These are phyloP conservation scores for Tragelaphus imberbis DNA, from an alignment of 2,113 vertebrate genomes.

Conservation along the genomic window DNA sequence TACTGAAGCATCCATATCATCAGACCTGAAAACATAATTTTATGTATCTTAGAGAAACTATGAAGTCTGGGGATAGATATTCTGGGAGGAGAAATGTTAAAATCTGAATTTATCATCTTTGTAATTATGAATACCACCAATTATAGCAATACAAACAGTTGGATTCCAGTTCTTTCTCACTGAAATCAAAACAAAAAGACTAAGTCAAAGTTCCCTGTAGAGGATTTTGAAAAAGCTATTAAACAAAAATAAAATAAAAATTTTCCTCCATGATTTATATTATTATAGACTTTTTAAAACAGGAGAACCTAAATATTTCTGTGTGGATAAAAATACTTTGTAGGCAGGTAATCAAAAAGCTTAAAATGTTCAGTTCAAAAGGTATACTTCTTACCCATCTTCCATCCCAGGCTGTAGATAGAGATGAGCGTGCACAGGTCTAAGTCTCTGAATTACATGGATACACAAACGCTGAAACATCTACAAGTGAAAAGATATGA, in stretches of 20 bases:
- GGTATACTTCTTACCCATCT: conserved; percentile 86
- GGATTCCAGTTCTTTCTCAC: background rate
- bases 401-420: conserved; percentile 99
- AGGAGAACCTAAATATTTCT: background rate
- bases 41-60: background rate
- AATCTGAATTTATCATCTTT: background rate
- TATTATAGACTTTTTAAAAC: background rate
- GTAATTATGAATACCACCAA: background rate
- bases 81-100: background rate
- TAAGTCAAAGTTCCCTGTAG: background rate
- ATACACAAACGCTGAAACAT: conserved; percentile 99
- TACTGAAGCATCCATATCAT: conserved; percentile 97
- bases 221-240: background rate
- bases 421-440: conserved; percentile 97
- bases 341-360: background rate
- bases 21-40: conserved; percentile 84
- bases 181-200: conserved; percentile 15
- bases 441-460: conserved; percentile 96
- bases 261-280: background rate
- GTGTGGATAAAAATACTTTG: background rate
- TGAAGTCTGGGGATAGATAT: background rate
- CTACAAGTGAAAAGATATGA: conserved; percentile 75
- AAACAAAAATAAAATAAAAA: background rate
- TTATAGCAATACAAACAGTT: background rate
- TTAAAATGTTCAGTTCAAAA: conserved; percentile 42